Evolutionary conservation across 23 tunicate genomes (phyloP), one percentile per base, ranked within the genome.

Genomic region (Trididemnum nubilum): DNA sequence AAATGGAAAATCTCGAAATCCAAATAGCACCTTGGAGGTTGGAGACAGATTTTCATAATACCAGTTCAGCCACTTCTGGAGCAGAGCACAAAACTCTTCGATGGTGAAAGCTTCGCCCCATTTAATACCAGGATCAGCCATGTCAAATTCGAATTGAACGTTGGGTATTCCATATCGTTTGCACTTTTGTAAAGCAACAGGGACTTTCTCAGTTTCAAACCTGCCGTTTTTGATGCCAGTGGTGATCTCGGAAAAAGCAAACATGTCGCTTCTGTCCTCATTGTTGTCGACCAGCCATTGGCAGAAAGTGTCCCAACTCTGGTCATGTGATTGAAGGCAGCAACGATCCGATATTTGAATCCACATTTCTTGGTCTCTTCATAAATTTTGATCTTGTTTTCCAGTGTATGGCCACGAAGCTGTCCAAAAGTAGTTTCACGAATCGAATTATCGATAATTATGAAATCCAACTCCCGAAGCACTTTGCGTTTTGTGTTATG

Each of bases 331-430:
- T 74, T 74, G 79, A 74, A 74, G 4, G 79, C 22, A 25, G 79
- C 79, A 39, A 74, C 79, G 5, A 74, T 19, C 31, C 38, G 2
- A 26, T 37, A 39, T 19, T 23, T 5, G 79, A 74, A 74, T 21
- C 79, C 79, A 39, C 79, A 74, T 74, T 74, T 74, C 64, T 74
- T 74, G 12, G 63, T 29, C 39, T 74, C 79, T 39, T 74, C 28
- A 74, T 39, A 74, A 39, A 74, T 74, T 23, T 38, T 39, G 64
- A 74, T 74, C 65, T 74, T 74, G 65, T 74, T 74, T 44, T 74
- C 79, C 38, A 74, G 79, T 4, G 79, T 74, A 32, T 74, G 79
- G 19, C 79, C 79, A 44, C 79, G 79, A 9, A 74, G 79, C 12
- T 37, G 65, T 9, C 79, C 79, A 12, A 74, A 64, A 37, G 79